Base-by-base conservation (phyloP, 2,888 invertebrate genomes). In the Microplitis manilae region DNA sequence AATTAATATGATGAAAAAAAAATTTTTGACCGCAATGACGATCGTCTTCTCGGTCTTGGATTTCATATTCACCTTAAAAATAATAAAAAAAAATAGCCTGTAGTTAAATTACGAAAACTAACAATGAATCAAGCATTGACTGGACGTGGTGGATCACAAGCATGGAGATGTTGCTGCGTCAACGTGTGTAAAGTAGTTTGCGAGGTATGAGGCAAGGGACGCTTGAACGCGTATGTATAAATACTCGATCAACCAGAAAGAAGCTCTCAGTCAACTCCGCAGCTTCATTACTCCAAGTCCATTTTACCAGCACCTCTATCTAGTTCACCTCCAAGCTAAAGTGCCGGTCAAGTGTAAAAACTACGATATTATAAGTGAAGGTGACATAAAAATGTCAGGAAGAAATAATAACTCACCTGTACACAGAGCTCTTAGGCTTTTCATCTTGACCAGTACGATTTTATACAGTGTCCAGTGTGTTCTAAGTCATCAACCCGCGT, bases 241-340 rank as follows among this genome's bases (percentile, higher is more conserved):
- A 87, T 87, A 87, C 86, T 81, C 84, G 80, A 50, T 83, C 81
- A 81, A 84, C 81, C 79, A 68, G 76, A 80, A 77, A 83, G 80
- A 84, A 84, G 84, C 82, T 81, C 81, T 85, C 86, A 85, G 86
- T 86, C 81, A 77, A 73, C 77, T 80, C 79, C 80, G 75, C 75
- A 81, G 73, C 81, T 82, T 76, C 77, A 81, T 80, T 77, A 73
- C 79, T 77, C 59, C 68, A 74, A 59, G 20, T 13, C 61, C 62
- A 15, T 13, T 30, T 20, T 65, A 30, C 38, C 20, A 30, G 30
- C 13, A 50, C 50, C 13, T 13, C 9, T 13, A 50, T 5, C 50
- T 8, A 50, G 30, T 30, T 30, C 30, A 30, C 30, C 30, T 4
- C 4, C 30, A 30, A 30, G 30, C 30, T 30, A 30, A 30, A 30